Conservation (phyloP, 2,113 vertebrate species). For the Jacana jacana region DNA sequence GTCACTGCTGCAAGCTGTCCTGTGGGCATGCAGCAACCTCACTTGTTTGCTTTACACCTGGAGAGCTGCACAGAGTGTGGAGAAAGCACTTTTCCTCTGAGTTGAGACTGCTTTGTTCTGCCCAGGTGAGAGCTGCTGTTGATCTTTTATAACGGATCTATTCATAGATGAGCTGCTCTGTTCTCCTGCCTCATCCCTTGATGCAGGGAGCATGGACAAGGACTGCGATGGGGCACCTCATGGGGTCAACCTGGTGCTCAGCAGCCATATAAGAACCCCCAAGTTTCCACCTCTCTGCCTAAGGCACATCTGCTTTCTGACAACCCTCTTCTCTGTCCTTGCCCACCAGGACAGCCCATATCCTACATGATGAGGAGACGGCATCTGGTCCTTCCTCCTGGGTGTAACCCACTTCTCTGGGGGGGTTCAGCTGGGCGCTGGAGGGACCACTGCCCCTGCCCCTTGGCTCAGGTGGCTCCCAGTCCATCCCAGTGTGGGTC, state of each 20-base stretch:
- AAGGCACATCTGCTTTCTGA: fast-evolving
- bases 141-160: fast-evolving
- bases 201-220: fast-evolving
- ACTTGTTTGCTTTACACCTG: neutral
- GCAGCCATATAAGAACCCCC: too few relatives aligned
- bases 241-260: neutral
- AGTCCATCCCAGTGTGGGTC: constrained; percentile 18
- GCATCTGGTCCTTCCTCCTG: neutral
- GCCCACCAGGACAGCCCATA: neutral
- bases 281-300: neutral
- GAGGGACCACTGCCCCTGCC: neutral
- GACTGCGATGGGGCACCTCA: fast-evolving
- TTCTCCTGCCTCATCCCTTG: neutral
- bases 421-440: fast-evolving
- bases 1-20: neutral
- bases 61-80: neutral
- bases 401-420: neutral
- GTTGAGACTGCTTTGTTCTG: neutral
- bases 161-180: fast-evolving
- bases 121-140: neutral
- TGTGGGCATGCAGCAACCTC: fast-evolving
- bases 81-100: neutral
- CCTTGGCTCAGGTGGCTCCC: neutral
- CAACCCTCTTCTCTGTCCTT: neutral
- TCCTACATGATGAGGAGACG: fast-evolving